A percentile compares a stretch with the other conserved stretches of the same genome.
Evolutionary conservation across 2,797 vertebrate genomes (phyloP).

Genomic region (Falco concolor): DNA sequence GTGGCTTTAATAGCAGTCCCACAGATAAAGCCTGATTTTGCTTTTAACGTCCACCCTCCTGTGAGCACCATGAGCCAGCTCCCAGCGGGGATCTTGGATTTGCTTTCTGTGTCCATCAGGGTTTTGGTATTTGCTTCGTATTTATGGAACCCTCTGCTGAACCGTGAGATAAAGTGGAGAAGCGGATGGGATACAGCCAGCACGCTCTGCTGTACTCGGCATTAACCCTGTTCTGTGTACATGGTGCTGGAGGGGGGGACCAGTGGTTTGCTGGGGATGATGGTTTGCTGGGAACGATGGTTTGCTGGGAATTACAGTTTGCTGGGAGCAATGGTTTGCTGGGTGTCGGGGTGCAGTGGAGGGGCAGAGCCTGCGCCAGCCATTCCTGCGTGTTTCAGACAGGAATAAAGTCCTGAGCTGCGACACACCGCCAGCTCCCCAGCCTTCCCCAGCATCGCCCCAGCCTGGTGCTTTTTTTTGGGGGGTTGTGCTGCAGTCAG

Average conservation of each 20-base stretch:
- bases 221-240: not conserved
- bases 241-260: not conserved
- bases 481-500: not conserved
- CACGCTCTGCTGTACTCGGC: fast-evolving
- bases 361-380: not conserved
- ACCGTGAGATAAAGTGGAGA: not conserved
- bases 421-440: fast-evolving
- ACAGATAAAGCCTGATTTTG: not conserved
- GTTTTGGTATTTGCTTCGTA: constrained; percentile 29
- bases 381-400: not conserved
- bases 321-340: fast-evolving
- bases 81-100: constrained; percentile 17
- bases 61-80: not conserved
- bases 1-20: not conserved
- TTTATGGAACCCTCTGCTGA: constrained; percentile 33
- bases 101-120: constrained; percentile 10
- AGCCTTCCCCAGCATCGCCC: not conserved
- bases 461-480: not conserved
- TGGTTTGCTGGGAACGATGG: fast-evolving
- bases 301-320: fast-evolving
- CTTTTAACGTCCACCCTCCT: constrained; percentile 13
- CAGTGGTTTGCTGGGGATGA: not conserved
- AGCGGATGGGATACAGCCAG: not conserved
- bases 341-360: not conserved
- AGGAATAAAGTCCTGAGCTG: not conserved